Conservation (phyloP, 2,888 invertebrate genomes). For the Aphidius colemani region DNA sequence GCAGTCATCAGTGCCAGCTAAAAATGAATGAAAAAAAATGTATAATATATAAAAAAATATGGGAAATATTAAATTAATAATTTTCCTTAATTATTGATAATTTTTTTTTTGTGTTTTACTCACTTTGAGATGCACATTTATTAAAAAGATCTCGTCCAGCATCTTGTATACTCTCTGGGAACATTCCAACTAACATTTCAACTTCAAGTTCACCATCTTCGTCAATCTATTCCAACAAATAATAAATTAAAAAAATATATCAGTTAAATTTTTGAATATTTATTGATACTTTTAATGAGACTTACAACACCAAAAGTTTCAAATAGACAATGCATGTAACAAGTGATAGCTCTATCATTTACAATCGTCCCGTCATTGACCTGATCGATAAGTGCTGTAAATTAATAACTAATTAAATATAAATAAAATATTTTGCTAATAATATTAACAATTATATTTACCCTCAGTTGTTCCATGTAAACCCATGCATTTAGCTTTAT, state of each 20-base stretch:
- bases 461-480: slow-evolving; percentile 52
- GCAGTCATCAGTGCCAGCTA: slow-evolving; percentile 46
- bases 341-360: slow-evolving; percentile 46
- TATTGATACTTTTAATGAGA: not conserved
- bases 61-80: not conserved
- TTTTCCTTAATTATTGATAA: not conserved
- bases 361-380: slow-evolving; percentile 44
- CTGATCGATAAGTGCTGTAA: slow-evolving; percentile 46
- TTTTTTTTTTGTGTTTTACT: slow-evolving; percentile 4
- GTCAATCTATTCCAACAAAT: slow-evolving; percentile 42
- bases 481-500: slow-evolving; percentile 53
- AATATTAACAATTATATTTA: slow-evolving; percentile 29
- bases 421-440: not conserved
- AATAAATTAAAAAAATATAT: not conserved
- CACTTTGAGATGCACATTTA: slow-evolving; percentile 42
- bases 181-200: slow-evolving; percentile 49
- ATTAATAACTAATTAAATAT: not conserved
- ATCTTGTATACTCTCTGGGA: slow-evolving; percentile 44
- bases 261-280: not conserved
- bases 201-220: slow-evolving; percentile 49
- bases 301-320: slow-evolving; percentile 53
- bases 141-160: slow-evolving; percentile 35
- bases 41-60: not conserved
- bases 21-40: slow-evolving; percentile 8
- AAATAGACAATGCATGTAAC: slow-evolving; percentile 54